A percentile compares a stretch with the other conserved stretches of the same genome.
Evolutionary conservation across 2,888 invertebrate species (phyloP).

Genomic region (Synanthedon vespiformis): DNA sequence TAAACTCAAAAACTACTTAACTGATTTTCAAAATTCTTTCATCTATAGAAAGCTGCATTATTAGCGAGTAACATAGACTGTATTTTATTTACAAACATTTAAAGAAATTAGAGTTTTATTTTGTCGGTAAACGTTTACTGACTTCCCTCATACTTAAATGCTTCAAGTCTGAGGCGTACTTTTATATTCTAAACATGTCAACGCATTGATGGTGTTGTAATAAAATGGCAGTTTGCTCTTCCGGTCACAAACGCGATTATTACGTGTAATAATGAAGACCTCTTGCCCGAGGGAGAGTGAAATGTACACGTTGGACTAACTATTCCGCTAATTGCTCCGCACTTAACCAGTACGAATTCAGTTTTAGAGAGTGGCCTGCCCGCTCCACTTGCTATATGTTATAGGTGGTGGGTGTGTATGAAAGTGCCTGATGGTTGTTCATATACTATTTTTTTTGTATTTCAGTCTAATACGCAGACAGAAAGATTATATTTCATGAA

Average conservation of each 20-base stretch:
- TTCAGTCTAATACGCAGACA: no score
- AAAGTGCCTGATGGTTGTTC: constrained; percentile 37
- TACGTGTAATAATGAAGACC: constrained; percentile 8
- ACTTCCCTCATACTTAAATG: no score
- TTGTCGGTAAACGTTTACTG: no score
- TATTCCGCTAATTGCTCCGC: constrained; percentile 48
- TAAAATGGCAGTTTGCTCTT: neutral
- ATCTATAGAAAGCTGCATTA: no score
- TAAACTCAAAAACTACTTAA: no score
- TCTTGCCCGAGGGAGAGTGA: constrained; percentile 44
- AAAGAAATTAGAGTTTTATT: no score
- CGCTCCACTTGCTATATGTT: constrained; percentile 68
- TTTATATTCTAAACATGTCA: neutral
- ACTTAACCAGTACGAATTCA: constrained; percentile 60
- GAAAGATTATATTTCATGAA: no score
- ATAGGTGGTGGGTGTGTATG: constrained; percentile 37
- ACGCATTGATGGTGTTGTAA: neutral
- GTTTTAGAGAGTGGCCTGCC: constrained; percentile 59
- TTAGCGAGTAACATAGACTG: no score
- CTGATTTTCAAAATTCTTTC: no score
- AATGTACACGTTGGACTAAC: constrained; percentile 23
- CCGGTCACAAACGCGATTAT: neutral
- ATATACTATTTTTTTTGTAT: neutral
- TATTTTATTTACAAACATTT: no score
- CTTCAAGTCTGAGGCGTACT: neutral